These are phyloP conservation scores for Phyllopteryx taeniolatus DNA, from an alignment of 2,113 vertebrate species.

Conservation along the genomic window DNA sequence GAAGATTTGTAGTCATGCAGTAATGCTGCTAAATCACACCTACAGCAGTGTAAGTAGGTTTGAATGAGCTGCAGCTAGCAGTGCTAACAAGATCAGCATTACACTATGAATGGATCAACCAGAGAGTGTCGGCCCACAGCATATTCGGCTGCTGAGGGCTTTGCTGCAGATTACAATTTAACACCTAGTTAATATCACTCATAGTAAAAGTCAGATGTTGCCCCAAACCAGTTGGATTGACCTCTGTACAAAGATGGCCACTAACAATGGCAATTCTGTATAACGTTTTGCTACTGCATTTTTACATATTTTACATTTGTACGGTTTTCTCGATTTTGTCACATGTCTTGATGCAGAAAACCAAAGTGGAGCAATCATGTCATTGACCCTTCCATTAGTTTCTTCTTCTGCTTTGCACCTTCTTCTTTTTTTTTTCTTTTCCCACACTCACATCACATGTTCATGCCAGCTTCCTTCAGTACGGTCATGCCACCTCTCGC, in stretches of 20 bases:
- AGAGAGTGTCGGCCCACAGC: slow-evolving; percentile 59
- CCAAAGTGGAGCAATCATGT: background rate
- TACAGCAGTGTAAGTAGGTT: slow-evolving; percentile 44
- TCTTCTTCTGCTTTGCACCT: background rate
- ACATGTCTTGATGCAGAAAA: background rate
- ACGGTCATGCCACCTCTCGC: slow-evolving; percentile 30
- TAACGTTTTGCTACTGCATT: background rate
- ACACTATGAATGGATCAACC: slow-evolving; percentile 68
- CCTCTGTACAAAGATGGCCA: background rate
- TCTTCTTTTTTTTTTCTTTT: background rate
- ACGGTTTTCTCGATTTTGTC: background rate
- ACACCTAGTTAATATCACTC: slow-evolving; percentile 70
- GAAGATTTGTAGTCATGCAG: slow-evolving; percentile 24
- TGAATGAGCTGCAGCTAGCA: slow-evolving; percentile 53
- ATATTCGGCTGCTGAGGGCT: slow-evolving; percentile 61
- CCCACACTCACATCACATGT: background rate
- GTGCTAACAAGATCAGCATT: slow-evolving; percentile 70
- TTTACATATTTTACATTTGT: background rate
- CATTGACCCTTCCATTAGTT: background rate
- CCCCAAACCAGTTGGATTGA: slow-evolving; percentile 49
- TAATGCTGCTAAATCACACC: slow-evolving; percentile 26
- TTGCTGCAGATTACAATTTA: slow-evolving; percentile 69
- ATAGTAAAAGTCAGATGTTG: slow-evolving; percentile 67
- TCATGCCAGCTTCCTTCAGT: slow-evolving; percentile 6
- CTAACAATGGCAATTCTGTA: background rate